Conservation (phyloP, 2,888 invertebrate genomes). For the Meteorus cinctellus region DNA sequence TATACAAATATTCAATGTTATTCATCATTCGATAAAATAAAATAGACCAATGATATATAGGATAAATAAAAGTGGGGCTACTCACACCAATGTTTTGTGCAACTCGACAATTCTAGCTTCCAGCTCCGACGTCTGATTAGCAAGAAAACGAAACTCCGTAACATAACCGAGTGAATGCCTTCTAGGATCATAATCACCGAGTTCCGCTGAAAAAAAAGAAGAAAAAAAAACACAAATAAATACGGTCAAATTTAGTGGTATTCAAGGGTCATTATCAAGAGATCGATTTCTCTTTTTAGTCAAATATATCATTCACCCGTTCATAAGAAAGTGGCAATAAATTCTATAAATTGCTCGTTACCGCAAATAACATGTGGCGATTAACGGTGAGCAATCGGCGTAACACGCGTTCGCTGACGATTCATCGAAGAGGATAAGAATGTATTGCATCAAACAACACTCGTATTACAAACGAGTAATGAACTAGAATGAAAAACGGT, state of each 20-base stretch:
- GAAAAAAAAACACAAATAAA: constrained; percentile 12
- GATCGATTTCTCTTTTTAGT: constrained; percentile 2
- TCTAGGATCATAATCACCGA: constrained; percentile 94
- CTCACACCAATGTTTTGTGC: constrained; percentile 91
- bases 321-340: background rate
- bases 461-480: constrained; percentile 25
- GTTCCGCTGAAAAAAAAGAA: constrained; percentile 82
- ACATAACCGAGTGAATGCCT: constrained; percentile 93
- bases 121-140: constrained; percentile 93
- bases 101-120: constrained; percentile 91
- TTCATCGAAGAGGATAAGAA: constrained; percentile 13
- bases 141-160: constrained; percentile 93
- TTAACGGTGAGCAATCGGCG: constrained; percentile 31
- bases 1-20: background rate
- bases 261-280: constrained; percentile 15
- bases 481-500: constrained; percentile 28
- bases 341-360: constrained; percentile 31
- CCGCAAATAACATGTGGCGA: constrained; percentile 12
- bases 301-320: background rate
- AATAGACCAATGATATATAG: constrained; percentile 37
- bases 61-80: constrained; percentile 41
- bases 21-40: constrained; percentile 10
- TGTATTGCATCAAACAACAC: constrained; percentile 11
- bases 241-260: constrained; percentile 11
- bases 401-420: constrained; percentile 26